Conservation (phyloP, 2,113 vertebrate species). For the Callorhinus ursinus region DNA sequence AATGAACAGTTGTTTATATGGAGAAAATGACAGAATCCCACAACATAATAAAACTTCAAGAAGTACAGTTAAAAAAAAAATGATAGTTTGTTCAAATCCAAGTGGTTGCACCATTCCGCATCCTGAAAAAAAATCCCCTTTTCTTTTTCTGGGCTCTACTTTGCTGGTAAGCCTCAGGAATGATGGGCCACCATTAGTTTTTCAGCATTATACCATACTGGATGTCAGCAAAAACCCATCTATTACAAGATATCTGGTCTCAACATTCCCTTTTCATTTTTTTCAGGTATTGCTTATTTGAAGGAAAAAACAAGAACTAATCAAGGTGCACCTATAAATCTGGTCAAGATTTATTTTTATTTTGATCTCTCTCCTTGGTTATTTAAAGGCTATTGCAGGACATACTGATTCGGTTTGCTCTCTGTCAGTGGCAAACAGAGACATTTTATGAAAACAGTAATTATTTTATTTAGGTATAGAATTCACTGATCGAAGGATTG, state of each 20-base stretch:
- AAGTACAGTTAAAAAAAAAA: neutral
- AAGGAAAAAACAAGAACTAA: conserved; percentile 11
- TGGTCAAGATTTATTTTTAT: conserved; percentile 63
- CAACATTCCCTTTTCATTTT: conserved; percentile 68
- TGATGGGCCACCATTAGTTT: conserved; percentile 25
- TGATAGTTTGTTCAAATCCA: neutral
- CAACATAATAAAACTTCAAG: neutral
- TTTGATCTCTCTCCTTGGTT: conserved; percentile 53
- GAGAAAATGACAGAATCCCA: neutral
- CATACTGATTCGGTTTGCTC: neutral
- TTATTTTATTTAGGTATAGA: conserved; percentile 52
- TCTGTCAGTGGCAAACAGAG: conserved; percentile 11
- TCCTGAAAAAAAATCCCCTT: neutral
- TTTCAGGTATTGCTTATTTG: conserved; percentile 65
- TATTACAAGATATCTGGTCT: conserved; percentile 30
- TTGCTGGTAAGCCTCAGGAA: neutral
- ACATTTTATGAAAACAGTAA: conserved; percentile 42
- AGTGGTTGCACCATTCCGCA: neutral
- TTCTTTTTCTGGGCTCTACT: neutral
- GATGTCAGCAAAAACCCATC: conserved; percentile 17
- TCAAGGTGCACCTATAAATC: conserved; percentile 67
- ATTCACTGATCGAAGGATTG: neutral
- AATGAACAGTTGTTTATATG: neutral
- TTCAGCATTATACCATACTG: neutral
- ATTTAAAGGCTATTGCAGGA: conserved; percentile 21